A percentile compares a stretch with the other conserved stretches of the same genome.
phyloP scores from a whole-genome alignment of 2,888 invertebrate genomes.

The Melieria picta region DNA sequence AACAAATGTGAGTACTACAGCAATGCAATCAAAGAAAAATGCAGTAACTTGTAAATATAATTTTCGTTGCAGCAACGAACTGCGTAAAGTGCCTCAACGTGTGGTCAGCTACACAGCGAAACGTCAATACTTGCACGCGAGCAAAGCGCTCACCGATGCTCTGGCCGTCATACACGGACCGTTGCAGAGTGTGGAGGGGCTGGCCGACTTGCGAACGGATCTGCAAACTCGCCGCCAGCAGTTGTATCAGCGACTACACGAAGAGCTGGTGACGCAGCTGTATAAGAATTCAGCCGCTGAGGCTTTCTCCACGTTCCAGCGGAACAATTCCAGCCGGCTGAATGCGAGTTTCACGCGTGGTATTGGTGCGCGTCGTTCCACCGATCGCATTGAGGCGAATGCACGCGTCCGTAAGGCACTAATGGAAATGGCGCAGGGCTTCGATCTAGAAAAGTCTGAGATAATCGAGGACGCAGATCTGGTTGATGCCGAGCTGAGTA shows the following conservation, averaged over 20 bases:
- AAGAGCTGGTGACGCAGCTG: slow-evolving; percentile 78
- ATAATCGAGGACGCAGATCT: slow-evolving; percentile 71
- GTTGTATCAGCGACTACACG: slow-evolving; percentile 74
- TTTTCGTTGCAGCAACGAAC: slow-evolving; percentile 71
- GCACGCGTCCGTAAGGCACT: slow-evolving; percentile 68
- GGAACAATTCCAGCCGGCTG: slow-evolving; percentile 72
- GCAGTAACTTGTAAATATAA: neutral
- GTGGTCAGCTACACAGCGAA: slow-evolving; percentile 73
- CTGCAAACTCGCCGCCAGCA: slow-evolving; percentile 72
- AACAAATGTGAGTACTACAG: slow-evolving; percentile 74
- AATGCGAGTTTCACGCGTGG: slow-evolving; percentile 72
- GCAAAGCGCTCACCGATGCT: slow-evolving; percentile 81
- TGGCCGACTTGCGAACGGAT: slow-evolving; percentile 81
- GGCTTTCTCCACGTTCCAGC: slow-evolving; percentile 67
- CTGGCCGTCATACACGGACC: slow-evolving; percentile 75
- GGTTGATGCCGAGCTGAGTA: slow-evolving; percentile 72
- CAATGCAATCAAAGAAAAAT: neutral
- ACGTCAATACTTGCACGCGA: slow-evolving; percentile 87
- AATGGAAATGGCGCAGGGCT: slow-evolving; percentile 68
- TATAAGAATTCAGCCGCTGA: slow-evolving; percentile 73
- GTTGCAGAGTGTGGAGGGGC: slow-evolving; percentile 83
- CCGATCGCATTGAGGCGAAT: slow-evolving; percentile 69
- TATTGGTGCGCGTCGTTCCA: slow-evolving; percentile 69
- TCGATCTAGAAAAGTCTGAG: slow-evolving; percentile 65
- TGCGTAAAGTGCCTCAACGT: slow-evolving; percentile 78